Evolutionary conservation across 2,113 vertebrate genomes (phyloP).

Genomic region (Takifugu flavidus): DNA sequence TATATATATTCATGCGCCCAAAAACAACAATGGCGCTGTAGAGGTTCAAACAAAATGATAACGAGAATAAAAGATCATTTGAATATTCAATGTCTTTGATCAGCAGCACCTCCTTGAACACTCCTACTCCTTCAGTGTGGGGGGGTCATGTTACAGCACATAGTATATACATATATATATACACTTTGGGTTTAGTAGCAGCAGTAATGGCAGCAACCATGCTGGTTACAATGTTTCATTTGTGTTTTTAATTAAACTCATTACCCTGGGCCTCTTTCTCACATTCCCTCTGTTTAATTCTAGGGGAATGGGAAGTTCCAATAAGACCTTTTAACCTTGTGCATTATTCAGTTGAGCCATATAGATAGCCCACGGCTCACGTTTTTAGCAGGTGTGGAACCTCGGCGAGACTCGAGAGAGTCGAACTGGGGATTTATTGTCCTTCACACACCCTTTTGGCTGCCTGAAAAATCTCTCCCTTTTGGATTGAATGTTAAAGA

Average conservation of each 20-base stretch:
- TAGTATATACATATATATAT: no score
- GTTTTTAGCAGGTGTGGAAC: conserved; percentile 63
- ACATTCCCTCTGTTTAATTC: conserved; percentile 47
- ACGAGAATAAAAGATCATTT: conserved; percentile 21
- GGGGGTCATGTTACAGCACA: no score
- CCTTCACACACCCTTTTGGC: conserved; percentile 68
- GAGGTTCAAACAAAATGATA: conserved; percentile 16
- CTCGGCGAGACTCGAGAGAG: conserved; percentile 54
- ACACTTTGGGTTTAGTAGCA: not conserved
- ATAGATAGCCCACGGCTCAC: conserved; percentile 47
- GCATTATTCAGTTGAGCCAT: conserved; percentile 65
- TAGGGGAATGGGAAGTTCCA: conserved; percentile 59
- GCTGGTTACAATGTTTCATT: not conserved
- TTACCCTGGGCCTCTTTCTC: conserved; percentile 41
- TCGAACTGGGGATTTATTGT: conserved; percentile 72
- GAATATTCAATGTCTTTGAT: conserved; percentile 36
- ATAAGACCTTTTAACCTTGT: conserved; percentile 63
- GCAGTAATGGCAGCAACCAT: conserved; percentile 23
- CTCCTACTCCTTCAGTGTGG: no score
- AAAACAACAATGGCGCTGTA: conserved; percentile 22
- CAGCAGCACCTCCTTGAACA: not conserved
- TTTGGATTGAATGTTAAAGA: conserved; percentile 75
- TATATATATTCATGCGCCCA: conserved; percentile 58
- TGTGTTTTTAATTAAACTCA: conserved; percentile 54
- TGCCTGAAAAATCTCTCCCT: conserved; percentile 68